phyloP scores from a whole-genome alignment of 2,113 vertebrate genomes.

The Gambusia affinis region DNA sequence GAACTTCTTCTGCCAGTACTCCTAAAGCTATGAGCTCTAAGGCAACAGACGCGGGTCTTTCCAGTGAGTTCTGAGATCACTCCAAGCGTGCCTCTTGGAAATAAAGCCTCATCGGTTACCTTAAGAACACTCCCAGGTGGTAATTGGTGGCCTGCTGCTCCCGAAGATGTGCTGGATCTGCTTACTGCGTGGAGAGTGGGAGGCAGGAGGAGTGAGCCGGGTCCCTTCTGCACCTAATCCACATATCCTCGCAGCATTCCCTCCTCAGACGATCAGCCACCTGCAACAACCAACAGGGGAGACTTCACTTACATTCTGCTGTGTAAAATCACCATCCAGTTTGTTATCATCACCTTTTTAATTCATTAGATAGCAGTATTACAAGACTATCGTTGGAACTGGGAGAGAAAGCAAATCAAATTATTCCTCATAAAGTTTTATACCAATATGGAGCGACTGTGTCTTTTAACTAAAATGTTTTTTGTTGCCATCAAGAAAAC shows the following conservation, averaged over 20 bases:
- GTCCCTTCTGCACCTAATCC: constrained; percentile 65
- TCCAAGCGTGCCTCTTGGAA: constrained; percentile 13
- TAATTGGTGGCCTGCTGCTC: constrained; percentile 62
- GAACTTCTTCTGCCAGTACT: no score
- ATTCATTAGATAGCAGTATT: no score
- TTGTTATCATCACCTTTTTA: not conserved
- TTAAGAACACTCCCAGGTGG: constrained; percentile 69
- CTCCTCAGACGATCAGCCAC: constrained; percentile 53
- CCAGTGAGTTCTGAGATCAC: not conserved
- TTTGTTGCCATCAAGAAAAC: no score
- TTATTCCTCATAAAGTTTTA: not conserved
- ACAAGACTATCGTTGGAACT: not conserved
- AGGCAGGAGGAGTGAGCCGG: constrained; percentile 50
- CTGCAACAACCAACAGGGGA: constrained; percentile 37
- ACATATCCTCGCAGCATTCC: constrained; percentile 68
- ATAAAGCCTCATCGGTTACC: constrained; percentile 14
- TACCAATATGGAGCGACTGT: not conserved
- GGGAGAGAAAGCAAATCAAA: no score
- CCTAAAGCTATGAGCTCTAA: not conserved
- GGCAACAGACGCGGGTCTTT: not conserved
- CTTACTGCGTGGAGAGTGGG: constrained; percentile 53
- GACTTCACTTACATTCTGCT: not conserved
- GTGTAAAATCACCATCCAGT: not conserved
- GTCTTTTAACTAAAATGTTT: no score
- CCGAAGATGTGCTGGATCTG: constrained; percentile 47